phyloP scores from a whole-genome alignment of 2,888 invertebrate genomes.

The Chymomyza procnemis region DNA sequence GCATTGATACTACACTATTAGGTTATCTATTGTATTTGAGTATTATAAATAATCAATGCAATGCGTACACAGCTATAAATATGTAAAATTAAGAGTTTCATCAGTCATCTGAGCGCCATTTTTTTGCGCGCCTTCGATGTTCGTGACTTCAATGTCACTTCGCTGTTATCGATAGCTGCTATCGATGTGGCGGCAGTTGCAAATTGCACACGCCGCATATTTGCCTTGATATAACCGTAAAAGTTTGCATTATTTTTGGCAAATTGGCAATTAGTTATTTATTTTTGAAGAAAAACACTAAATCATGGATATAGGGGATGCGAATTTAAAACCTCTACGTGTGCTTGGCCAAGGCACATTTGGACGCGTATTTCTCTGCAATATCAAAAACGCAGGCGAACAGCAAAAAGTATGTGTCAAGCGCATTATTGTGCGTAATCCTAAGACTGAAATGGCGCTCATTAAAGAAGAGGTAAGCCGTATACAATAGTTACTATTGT shows the following conservation, averaged over 20 bases:
- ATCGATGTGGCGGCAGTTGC: neutral
- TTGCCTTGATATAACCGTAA: neutral
- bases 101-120: no score
- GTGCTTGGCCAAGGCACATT: conserved; percentile 73
- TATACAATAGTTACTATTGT: no score
- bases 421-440: conserved; percentile 69
- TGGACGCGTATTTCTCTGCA: conserved; percentile 72
- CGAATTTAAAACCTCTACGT: conserved; percentile 54
- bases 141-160: no score
- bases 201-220: neutral
- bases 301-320: conserved; percentile 69
- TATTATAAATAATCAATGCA: no score
- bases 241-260: neutral
- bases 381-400: conserved; percentile 33
- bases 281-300: conserved; percentile 3
- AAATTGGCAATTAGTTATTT: neutral
- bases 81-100: no score
- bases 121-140: no score
- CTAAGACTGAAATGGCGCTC: conserved; percentile 60
- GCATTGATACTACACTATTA: no score
- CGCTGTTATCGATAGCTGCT: neutral
- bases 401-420: conserved; percentile 70
- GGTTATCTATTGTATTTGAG: no score
- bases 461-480: conserved; percentile 75
- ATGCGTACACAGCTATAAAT: no score